These are phyloP conservation scores for Cataglyphis altisquamis DNA, from an alignment of 2,888 invertebrate species.

Conservation along the genomic window DNA sequence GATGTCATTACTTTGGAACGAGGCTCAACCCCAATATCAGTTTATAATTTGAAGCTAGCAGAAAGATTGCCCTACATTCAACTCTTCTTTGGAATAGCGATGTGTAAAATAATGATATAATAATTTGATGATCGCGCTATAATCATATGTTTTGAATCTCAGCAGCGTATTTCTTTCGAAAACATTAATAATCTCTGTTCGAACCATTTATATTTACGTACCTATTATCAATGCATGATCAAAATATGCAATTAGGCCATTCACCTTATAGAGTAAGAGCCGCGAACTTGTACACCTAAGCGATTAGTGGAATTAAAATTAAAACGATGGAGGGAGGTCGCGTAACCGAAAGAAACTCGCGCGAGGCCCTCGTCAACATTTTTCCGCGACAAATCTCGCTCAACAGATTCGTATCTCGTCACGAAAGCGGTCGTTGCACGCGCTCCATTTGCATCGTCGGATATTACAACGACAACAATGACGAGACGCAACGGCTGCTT, in stretches of 20 bases:
- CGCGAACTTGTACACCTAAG: conserved; percentile 24
- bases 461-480: conserved; percentile 43
- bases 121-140: conserved; percentile 1
- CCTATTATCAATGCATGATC: background rate
- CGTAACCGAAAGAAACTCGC: conserved; percentile 28
- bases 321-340: conserved; percentile 15
- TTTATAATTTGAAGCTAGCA: conserved; percentile 4
- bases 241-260: conserved; percentile 7
- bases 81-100: background rate
- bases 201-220: background rate
- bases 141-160: background rate
- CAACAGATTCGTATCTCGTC: conserved; percentile 47
- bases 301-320: conserved; percentile 24
- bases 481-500: conserved; percentile 44
- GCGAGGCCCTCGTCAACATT: conserved; percentile 38
- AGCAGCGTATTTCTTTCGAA: background rate
- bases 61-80: conserved; percentile 13
- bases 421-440: conserved; percentile 42
- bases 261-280: conserved; percentile 15
- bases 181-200: background rate
- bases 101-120: background rate
- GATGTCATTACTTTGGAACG: conserved; percentile 21
- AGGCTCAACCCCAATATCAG: conserved; percentile 7
- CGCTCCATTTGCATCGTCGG: conserved; percentile 48
- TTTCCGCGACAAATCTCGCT: conserved; percentile 53